Conservation (phyloP, 2,888 invertebrate genomes). For the Chromoteleia sp. region DNA sequence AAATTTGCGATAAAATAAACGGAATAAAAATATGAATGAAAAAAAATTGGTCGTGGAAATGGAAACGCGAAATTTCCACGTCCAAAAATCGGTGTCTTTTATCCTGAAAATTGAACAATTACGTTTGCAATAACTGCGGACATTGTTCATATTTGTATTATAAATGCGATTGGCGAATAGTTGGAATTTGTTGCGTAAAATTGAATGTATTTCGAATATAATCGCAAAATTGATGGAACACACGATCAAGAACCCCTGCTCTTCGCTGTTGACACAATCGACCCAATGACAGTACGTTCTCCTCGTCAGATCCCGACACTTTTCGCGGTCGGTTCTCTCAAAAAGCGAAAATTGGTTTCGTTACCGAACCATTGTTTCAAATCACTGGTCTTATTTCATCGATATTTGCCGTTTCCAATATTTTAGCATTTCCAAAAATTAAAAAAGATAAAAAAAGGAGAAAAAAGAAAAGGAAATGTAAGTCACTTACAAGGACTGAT, state of each 20-base stretch:
- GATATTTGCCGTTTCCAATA: not conserved
- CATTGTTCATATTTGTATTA: slow-evolving; percentile 62
- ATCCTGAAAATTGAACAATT: slow-evolving; percentile 55
- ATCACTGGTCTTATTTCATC: slow-evolving; percentile 23
- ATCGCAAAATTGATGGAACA: slow-evolving; percentile 59
- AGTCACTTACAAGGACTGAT: too few species aligned
- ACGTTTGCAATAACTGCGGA: slow-evolving; percentile 51
- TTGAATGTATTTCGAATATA: slow-evolving; percentile 55
- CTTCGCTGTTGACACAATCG: slow-evolving; percentile 76
- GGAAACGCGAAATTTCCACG: slow-evolving; percentile 15
- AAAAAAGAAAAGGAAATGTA: too few species aligned
- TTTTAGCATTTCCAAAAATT: not conserved
- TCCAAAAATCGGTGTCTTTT: slow-evolving; percentile 33
- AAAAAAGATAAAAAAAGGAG: too few species aligned
- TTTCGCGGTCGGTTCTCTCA: slow-evolving; percentile 18
- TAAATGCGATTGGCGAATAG: slow-evolving; percentile 41
- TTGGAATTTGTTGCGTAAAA: slow-evolving; percentile 44
- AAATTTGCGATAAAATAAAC: slow-evolving; percentile 10
- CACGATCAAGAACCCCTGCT: slow-evolving; percentile 74
- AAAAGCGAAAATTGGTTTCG: slow-evolving; percentile 47
- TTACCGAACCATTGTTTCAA: slow-evolving; percentile 34
- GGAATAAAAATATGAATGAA: not conserved
- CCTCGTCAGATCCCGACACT: slow-evolving; percentile 38
- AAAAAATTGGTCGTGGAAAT: slow-evolving; percentile 3
- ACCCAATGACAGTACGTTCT: slow-evolving; percentile 68